These are phyloP conservation scores for Fragum sueziense DNA, from an alignment of 2,888 invertebrate species.

Conservation along the genomic window DNA sequence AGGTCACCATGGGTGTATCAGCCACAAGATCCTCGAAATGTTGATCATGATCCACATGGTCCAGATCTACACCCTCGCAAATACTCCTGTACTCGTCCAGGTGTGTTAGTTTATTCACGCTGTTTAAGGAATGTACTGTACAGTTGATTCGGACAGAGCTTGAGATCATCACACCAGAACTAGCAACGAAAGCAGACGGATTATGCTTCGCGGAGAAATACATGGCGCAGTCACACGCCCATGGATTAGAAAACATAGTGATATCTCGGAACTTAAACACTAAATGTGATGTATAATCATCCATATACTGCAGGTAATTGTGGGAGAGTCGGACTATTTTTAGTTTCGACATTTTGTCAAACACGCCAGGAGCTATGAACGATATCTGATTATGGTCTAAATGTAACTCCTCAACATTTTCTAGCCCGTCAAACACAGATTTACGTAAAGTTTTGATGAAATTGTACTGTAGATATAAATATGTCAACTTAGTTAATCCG, in stretches of 20 bases:
- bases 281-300: slow-evolving; percentile 49
- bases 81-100: slow-evolving; percentile 29
- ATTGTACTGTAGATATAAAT: slow-evolving; percentile 51
- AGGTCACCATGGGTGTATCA: not conserved
- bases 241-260: slow-evolving; percentile 60
- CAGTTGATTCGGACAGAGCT: slow-evolving; percentile 20
- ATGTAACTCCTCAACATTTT: slow-evolving; percentile 53
- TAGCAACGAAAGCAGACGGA: slow-evolving; percentile 36
- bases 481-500: slow-evolving; percentile 62
- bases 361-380: slow-evolving; percentile 55
- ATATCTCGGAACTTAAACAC: slow-evolving; percentile 58
- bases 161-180: not conserved
- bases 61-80: slow-evolving; percentile 17
- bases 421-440: slow-evolving; percentile 63
- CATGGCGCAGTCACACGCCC: slow-evolving; percentile 63
- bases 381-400: slow-evolving; percentile 64
- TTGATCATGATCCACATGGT: not conserved
- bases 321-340: slow-evolving; percentile 55
- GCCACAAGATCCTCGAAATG: not conserved
- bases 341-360: slow-evolving; percentile 56
- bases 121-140: slow-evolving; percentile 11
- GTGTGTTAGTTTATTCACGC: slow-evolving; percentile 8
- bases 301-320: slow-evolving; percentile 59
- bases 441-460: slow-evolving; percentile 51
- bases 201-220: slow-evolving; percentile 47